Evolutionary conservation across 2,888 invertebrate species (phyloP), one percentile per base, ranked within the genome.

Genomic region (Drosophila cognata): DNA sequence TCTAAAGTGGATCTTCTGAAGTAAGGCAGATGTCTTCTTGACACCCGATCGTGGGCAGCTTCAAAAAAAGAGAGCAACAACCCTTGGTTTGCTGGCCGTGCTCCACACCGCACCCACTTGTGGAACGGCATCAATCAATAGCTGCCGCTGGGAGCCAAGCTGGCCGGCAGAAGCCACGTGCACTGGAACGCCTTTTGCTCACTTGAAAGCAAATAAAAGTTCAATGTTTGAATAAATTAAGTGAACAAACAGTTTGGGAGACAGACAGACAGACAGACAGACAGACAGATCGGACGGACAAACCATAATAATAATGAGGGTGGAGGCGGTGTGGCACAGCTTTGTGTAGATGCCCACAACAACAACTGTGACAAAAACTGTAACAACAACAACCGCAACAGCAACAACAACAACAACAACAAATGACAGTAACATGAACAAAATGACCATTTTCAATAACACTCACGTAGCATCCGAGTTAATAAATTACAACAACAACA

Each of bases 391-490:
- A 56, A 8, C 36, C 67, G 2, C 52, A 52, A 41, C 57, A 64
- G n/a, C 52, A 52, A 36, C 57, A 62, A 7, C 51, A 36, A 18
- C 48, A 71, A 1, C 46, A 51, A 46, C 61, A 71, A 58, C 67
- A 66, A 67, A 52, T 67, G 67, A 72, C 82, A 71, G 69, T 52
- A 68, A 75, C 75, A 71, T 77, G 29, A 72, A 69, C 78, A 58
- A 81, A 84, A 85, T 88, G 81, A 83, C 88, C 83, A 86, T 88
- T 86, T 85, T 85, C 88, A 86, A 86, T 86, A 85, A 88, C 85
- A 75, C 83, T 88, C 85, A 88, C 88, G 85, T 86, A 84, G 81
- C 85, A 85, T 84, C 87, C 84, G 84, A 84, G 82, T 82, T 82
- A 63, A 83, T 88, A 86, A 86, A 86, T 86, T 78, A 86, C 83